phyloP scores from a whole-genome alignment of 2,113 vertebrate species.

The Pedetes capensis region DNA sequence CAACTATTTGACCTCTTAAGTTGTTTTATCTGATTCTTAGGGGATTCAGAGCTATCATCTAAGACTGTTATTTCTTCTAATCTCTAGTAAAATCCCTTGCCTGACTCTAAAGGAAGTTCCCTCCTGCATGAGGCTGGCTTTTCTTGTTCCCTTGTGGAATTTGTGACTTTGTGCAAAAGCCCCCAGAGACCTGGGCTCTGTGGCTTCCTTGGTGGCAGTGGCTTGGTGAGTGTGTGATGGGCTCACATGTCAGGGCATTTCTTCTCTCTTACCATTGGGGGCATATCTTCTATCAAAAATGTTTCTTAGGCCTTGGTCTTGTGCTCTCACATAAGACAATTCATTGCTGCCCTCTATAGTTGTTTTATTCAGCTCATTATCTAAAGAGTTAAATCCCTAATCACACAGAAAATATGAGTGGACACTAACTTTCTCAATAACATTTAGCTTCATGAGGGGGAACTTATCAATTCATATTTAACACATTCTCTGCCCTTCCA shows the following conservation, averaged over 20 bases:
- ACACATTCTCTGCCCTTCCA: not conserved
- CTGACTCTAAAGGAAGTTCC: not conserved
- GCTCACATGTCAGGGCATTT: not conserved
- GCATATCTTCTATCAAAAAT: not conserved
- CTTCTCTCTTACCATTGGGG: not conserved
- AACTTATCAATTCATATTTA: not conserved
- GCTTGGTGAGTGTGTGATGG: not conserved
- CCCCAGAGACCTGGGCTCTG: not conserved
- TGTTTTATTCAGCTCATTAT: not conserved
- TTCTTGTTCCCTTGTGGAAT: not conserved
- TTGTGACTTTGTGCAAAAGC: not conserved
- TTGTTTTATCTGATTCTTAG: conserved; percentile 34
- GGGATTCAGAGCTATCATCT: not conserved
- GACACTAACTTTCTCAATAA: not conserved
- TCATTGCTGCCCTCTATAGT: not conserved
- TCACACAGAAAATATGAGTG: not conserved
- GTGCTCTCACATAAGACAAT: not conserved
- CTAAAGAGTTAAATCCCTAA: not conserved
- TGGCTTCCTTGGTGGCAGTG: not conserved
- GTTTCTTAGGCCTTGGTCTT: not conserved
- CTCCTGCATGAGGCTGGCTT: not conserved
- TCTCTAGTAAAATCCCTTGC: not conserved
- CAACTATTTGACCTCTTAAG: not conserved
- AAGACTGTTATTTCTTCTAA: conserved; percentile 16
- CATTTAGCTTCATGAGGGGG: not conserved